These are phyloP conservation scores for Dinocampus coccinellae DNA, from an alignment of 2,888 invertebrate genomes.

Conservation along the genomic window DNA sequence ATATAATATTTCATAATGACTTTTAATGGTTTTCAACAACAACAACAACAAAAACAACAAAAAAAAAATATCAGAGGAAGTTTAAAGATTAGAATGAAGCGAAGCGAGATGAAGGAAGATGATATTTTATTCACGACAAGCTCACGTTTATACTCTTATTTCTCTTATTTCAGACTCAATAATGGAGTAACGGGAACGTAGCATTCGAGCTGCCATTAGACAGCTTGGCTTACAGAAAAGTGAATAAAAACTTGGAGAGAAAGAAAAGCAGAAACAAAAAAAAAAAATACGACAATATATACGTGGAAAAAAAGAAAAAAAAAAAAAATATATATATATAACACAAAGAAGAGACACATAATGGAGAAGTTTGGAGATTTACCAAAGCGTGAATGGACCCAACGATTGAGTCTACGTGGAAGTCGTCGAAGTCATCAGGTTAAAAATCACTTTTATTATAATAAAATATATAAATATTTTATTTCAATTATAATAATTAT, in stretches of 20 bases:
- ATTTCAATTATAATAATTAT: neutral
- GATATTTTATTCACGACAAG: conserved; percentile 6
- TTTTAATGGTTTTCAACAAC: no score
- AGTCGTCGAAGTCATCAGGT: conserved; percentile 76
- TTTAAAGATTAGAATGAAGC: no score
- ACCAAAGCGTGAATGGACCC: conserved; percentile 80
- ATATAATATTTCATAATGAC: no score
- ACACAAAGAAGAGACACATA: conserved; percentile 19
- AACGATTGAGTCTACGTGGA: conserved; percentile 80
- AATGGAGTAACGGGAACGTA: conserved; percentile 36
- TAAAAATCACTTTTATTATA: conserved; percentile 50
- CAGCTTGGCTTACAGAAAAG: conserved; percentile 31
- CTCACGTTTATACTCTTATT: conserved; percentile 1
- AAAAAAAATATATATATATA: conserved; percentile 24
- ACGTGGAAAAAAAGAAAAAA: neutral
- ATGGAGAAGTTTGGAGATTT: conserved; percentile 74
- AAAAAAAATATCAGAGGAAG: no score
- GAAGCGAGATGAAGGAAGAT: neutral
- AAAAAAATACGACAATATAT: neutral
- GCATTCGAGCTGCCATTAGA: conserved; percentile 26
- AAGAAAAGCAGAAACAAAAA: neutral
- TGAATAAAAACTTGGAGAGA: neutral
- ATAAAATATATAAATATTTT: no score
- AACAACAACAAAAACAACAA: no score
- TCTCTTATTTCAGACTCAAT: conserved; percentile 37